A percentile compares a stretch with the other conserved stretches of the same genome.
Evolutionary conservation across 2,888 invertebrate genomes (phyloP).

Genomic region (Oxyscelio sp.): DNA sequence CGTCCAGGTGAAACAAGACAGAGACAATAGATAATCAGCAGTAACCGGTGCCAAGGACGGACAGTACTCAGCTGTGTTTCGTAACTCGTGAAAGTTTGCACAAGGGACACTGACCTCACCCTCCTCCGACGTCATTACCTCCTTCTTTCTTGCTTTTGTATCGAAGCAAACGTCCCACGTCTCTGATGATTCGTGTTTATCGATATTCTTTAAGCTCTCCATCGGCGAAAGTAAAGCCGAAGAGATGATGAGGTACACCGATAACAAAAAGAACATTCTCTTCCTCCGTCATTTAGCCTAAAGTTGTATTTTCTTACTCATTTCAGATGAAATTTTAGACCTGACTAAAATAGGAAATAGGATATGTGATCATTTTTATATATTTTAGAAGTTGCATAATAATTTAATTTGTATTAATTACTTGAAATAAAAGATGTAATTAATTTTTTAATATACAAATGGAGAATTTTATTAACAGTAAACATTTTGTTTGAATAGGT

Average conservation of each 20-base stretch:
- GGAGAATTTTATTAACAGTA: no score
- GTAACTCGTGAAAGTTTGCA: conserved; percentile 88
- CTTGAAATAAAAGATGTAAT: no score
- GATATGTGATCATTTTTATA: no score
- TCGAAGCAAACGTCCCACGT: conserved; percentile 66
- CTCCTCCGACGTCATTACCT: conserved; percentile 79
- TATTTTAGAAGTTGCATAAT: no score
- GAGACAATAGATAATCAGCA: conserved; percentile 88
- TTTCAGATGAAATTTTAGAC: no score
- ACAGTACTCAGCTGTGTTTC: conserved; percentile 87
- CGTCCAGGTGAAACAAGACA: conserved; percentile 80
- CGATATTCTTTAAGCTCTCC: conserved; percentile 61
- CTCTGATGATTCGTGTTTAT: conserved; percentile 63
- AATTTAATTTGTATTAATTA: no score
- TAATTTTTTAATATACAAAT: no score
- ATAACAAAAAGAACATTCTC: conserved; percentile 58
- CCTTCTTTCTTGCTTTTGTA: conserved; percentile 71
- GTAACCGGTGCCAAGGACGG: conserved; percentile 88
- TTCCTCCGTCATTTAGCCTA: conserved; percentile 19
- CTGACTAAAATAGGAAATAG: no score
- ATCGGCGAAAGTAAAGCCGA: conserved; percentile 63
- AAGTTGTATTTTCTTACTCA: neutral
- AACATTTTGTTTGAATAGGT: no score
- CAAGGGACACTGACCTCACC: conserved; percentile 88
- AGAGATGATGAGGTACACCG: conserved; percentile 30